Base-by-base conservation (phyloP, 2,888 invertebrate genomes). In the Dasypogon diadema region DNA sequence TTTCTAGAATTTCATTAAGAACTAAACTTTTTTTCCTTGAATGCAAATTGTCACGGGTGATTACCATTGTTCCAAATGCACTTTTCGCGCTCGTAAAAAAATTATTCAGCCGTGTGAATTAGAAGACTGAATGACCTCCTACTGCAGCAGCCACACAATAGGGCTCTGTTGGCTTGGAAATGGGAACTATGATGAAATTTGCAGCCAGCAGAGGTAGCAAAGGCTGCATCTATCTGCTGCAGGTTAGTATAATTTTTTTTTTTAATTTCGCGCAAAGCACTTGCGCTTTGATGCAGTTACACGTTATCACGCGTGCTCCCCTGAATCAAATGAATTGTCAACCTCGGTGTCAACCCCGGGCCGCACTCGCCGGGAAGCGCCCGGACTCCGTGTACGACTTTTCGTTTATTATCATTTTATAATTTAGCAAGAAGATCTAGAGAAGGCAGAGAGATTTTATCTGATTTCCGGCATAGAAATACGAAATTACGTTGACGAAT, bases 381-480 rank as follows among this genome's bases (percentile, higher is more conserved):
- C n/a, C n/a, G n/a, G n/a, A n/a, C n/a, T n/a, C n/a, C n/a, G n/a
- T n/a, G n/a, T 21, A 73, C 34, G 55, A 26, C 51, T 51, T 54
- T 63, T 70, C 65, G 51, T 68, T 76, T 76, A 76, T 74, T 74
- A 76, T 74, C 58, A 68, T 68, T 75, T 75, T 72, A 74, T 75
- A 75, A 77, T 70, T 77, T 75, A 60, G 51, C 75, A 48, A 74
- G 46, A 65, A 56, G 56, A 73, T 68, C 54, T 51, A 48, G 21
- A 72, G 37, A 42, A 18, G 37, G 42, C 42, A 12, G 34, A 56
- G 30, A 46, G 77, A 77, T 77, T 46, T 60, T 77, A 77, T 77
- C 77, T 42, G 75, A 77, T 60, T 77, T 77, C 77, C 77, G 77
- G 77, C 55, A 75, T 63, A 75, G 75, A 63, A 77, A 77, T 75